Conservation (phyloP, 2,797 vertebrate genomes). For the Yasuhikotakia modesta region DNA sequence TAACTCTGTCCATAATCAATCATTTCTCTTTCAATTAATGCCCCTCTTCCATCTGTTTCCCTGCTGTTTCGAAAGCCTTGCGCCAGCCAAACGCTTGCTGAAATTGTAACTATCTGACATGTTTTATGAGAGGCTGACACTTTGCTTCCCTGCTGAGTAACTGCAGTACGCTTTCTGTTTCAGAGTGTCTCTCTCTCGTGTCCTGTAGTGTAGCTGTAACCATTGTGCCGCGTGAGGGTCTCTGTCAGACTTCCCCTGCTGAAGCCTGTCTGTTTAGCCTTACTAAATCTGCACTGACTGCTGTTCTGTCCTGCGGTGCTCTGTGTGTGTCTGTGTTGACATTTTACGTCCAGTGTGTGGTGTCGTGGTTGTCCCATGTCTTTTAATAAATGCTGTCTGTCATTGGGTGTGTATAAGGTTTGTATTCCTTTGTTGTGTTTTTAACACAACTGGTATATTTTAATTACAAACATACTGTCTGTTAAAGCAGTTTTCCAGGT, state of each 20-base stretch:
- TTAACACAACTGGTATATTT: neutral
- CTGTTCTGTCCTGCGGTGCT: constrained; percentile 43
- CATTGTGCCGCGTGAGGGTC: constrained; percentile 12
- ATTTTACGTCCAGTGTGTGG: constrained; percentile 33
- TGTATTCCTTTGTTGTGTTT: neutral
- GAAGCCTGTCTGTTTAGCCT: constrained; percentile 70
- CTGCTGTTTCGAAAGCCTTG: constrained; percentile 26
- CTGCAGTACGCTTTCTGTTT: constrained; percentile 34
- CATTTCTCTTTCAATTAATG: constrained; percentile 41
- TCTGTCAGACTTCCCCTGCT: constrained; percentile 38
- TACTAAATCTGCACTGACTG: constrained; percentile 57
- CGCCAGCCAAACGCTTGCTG: constrained; percentile 24
- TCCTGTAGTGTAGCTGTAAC: constrained; percentile 40
- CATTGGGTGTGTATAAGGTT: constrained; percentile 6
- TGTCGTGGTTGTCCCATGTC: constrained; percentile 23
- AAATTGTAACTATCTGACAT: constrained; percentile 3
- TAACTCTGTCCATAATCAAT: constrained; percentile 19
- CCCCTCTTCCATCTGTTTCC: constrained; percentile 36
- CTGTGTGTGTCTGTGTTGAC: constrained; percentile 38
- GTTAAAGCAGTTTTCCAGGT: neutral
- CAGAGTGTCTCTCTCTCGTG: constrained; percentile 11
- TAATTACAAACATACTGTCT: constrained; percentile 1
- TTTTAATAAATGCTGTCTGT: constrained; percentile 24
- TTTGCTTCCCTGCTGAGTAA: constrained; percentile 50
- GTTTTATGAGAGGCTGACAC: constrained; percentile 28